Evolutionary conservation across 1,140 invertebrate species (phyloP), one percentile per base, ranked within the genome.

Genomic region (Drosophila auraria): DNA sequence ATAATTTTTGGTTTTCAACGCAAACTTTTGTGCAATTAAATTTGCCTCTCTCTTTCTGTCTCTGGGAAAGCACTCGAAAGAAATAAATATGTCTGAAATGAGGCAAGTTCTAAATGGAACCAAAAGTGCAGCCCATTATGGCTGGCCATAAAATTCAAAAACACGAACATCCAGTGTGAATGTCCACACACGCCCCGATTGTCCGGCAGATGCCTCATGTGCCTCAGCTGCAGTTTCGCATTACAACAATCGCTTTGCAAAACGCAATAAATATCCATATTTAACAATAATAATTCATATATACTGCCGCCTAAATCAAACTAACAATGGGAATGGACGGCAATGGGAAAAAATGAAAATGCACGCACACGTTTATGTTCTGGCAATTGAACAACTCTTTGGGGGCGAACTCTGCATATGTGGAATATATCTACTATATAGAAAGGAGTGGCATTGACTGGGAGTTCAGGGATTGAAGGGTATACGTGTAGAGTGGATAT

Each of bases 251-350:
- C 53, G 49, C 38, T 47, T 50, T 44, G 50, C 38, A 40, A 76
- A 82, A 53, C 54, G 82, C 82, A 72, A 89, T 89, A 89, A 89
- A 89, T 89, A 86, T 90, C 72, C 86, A 89, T 89, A 78, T 89
- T 89, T 90, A 82, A 90, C 87, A 56, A 90, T 80, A 81, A 90
- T 89, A 89, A 89, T 77, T 89, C 82, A 90, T 80, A 90, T 70
- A 86, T 86, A 90, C 51, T 80, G 77, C 64, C 58, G 68, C 57
- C 66, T 90, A 90, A 90, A 90, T 90, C 86, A 90, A 80, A 62
- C 59, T 72, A 69, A 72, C 79, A 89, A 87, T 78, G 62, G 68
- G 40, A 23, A 62, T 62, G 33, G 23, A 4, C 23, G 23, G 14
- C 61, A 65, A 70, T n/a, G 73, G 84, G 79, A 53, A 54, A 36